phyloP scores from a whole-genome alignment of 2,888 invertebrate genomes.

The Hydrotaea diabolus region DNA sequence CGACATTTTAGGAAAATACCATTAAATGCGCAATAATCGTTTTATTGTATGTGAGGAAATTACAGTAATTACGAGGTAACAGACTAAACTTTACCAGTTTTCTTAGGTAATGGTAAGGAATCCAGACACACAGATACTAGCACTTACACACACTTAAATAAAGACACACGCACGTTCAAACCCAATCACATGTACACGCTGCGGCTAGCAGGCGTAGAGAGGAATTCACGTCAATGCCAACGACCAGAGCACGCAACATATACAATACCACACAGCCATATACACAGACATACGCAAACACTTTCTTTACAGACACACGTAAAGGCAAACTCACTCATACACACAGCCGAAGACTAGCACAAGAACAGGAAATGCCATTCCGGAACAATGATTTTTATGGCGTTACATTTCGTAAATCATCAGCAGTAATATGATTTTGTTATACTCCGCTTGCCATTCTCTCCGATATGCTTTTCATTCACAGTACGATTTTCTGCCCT shows the following conservation, averaged over 20 bases:
- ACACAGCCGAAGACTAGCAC: neutral
- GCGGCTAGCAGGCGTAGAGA: neutral
- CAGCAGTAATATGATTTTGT: slow-evolving; percentile 17
- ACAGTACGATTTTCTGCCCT: neutral
- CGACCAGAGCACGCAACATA: neutral
- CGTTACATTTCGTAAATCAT: slow-evolving; percentile 62
- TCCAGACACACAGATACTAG: neutral
- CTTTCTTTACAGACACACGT: neutral
- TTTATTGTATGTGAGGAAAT: slow-evolving; percentile 58
- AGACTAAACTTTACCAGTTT: slow-evolving; percentile 30
- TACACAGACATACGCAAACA: neutral
- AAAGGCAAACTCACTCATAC: no score
- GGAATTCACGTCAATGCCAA: neutral
- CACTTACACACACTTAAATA: no score
- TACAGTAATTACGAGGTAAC: slow-evolving; percentile 55
- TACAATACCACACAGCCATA: neutral
- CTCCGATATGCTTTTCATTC: neutral
- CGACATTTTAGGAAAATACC: slow-evolving; percentile 36
- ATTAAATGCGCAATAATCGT: slow-evolving; percentile 58
- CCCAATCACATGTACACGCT: slow-evolving; percentile 1
- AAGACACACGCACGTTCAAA: neutral
- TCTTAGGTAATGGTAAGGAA: neutral
- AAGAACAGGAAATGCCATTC: slow-evolving; percentile 33
- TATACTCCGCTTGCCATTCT: neutral
- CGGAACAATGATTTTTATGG: slow-evolving; percentile 59